Conservation (phyloP, 2,797 vertebrate species). For the Manis pentadactyla region DNA sequence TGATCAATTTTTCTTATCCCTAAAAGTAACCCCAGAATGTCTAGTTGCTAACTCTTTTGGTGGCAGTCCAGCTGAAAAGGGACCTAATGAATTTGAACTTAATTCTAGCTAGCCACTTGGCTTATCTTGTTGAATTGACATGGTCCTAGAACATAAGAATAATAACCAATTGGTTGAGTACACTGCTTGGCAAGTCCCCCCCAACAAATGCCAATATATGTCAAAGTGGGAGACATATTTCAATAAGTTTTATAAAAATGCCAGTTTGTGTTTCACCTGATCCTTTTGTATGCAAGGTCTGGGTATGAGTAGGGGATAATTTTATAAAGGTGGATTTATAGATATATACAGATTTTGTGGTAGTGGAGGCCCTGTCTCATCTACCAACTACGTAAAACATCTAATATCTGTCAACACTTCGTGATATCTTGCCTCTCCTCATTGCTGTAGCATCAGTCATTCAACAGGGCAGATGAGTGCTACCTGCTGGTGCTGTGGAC, state of each 20-base stretch:
- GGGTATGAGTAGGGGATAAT: background rate
- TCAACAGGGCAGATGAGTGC: background rate
- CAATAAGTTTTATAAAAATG: background rate
- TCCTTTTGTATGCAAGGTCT: background rate
- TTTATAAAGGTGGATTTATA: background rate
- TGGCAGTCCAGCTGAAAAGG: background rate
- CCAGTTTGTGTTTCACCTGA: background rate
- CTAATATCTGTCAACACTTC: background rate
- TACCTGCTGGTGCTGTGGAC: background rate
- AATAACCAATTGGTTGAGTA: background rate
- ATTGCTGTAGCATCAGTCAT: background rate
- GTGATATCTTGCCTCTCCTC: background rate
- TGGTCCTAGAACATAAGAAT: background rate
- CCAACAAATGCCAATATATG: background rate
- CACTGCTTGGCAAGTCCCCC: background rate
- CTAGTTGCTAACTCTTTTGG: background rate
- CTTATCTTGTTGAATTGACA: background rate
- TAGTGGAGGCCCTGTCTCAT: background rate
- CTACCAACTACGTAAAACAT: background rate
- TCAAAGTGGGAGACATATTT: background rate
- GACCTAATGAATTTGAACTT: background rate
- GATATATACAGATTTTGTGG: background rate
- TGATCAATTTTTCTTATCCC: background rate
- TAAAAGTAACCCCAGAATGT: background rate
- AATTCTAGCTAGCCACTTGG: background rate